Conservation (phyloP, 1,140 invertebrate genomes). For the Drosophila asahinai region DNA sequence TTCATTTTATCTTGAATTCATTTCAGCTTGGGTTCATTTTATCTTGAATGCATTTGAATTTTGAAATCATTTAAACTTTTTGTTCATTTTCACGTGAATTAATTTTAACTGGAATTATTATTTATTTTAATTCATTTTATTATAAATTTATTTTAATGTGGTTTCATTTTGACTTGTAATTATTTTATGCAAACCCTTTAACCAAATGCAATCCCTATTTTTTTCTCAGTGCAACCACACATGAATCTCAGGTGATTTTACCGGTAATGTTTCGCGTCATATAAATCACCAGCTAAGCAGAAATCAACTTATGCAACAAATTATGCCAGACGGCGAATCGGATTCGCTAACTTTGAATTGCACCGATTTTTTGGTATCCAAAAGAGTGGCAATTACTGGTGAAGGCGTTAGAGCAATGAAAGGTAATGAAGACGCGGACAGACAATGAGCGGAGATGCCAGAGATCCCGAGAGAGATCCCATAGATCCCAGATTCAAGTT, state of each 20-base stretch:
- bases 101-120: too few relatives aligned
- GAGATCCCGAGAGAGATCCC: conserved; percentile 7
- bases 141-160: too few relatives aligned
- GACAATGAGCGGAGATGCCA: conserved; percentile 28
- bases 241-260: conserved; percentile 37
- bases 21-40: not conserved
- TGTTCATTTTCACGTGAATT: not conserved
- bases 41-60: not conserved
- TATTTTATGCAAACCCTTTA: not conserved
- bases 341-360: conserved; percentile 35
- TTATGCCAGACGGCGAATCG: conserved; percentile 35
- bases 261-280: conserved; percentile 32
- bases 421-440: conserved; percentile 44
- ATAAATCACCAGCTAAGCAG: conserved; percentile 41
- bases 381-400: conserved; percentile 55
- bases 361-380: conserved; percentile 15
- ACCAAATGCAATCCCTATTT: not conserved
- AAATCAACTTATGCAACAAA: conserved; percentile 60
- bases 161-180: not conserved
- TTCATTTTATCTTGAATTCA: not conserved
- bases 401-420: conserved; percentile 23
- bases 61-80: not conserved
- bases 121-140: too few relatives aligned
- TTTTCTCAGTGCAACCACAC: conserved; percentile 20
- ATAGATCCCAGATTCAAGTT: conserved; percentile 25